Evolutionary conservation across 2,113 vertebrate genomes (phyloP).

Genomic region (Myotis davidii): DNA sequence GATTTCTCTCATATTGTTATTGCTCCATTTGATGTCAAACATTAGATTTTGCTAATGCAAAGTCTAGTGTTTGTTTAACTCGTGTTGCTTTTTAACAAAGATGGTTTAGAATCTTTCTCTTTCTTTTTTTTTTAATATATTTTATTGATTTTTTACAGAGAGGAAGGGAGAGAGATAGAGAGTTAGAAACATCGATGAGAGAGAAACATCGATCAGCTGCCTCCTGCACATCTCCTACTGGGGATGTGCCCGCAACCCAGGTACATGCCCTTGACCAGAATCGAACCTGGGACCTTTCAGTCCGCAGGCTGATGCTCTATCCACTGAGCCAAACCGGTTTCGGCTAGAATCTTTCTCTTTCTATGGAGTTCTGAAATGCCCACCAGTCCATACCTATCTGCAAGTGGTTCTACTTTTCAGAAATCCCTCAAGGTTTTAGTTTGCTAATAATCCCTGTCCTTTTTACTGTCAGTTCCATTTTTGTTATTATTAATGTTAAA

Average conservation of each 20-base stretch:
- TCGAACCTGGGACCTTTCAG: too few species aligned
- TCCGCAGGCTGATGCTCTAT: too few species aligned
- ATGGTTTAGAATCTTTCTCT: not conserved
- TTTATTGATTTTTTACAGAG: too few species aligned
- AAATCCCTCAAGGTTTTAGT: not conserved
- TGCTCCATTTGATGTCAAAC: not conserved
- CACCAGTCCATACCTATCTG: not conserved
- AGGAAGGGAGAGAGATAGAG: too few species aligned
- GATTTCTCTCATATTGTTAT: not conserved
- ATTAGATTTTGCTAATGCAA: not conserved
- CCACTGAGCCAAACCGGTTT: too few species aligned
- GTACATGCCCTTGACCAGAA: too few species aligned
- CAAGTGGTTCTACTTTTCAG: not conserved
- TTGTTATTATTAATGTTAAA: not conserved
- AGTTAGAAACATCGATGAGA: too few species aligned
- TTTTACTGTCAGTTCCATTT: not conserved
- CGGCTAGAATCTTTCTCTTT: not conserved
- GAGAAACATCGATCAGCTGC: too few species aligned
- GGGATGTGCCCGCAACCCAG: too few species aligned
- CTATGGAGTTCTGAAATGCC: not conserved
- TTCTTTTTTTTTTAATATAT: too few species aligned
- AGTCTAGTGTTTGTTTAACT: not conserved
- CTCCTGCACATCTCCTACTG: too few species aligned
- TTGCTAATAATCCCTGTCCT: not conserved
- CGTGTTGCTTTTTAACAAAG: not conserved